phyloP scores from a whole-genome alignment of 2,888 invertebrate genomes.

The Apotomis capreana region DNA sequence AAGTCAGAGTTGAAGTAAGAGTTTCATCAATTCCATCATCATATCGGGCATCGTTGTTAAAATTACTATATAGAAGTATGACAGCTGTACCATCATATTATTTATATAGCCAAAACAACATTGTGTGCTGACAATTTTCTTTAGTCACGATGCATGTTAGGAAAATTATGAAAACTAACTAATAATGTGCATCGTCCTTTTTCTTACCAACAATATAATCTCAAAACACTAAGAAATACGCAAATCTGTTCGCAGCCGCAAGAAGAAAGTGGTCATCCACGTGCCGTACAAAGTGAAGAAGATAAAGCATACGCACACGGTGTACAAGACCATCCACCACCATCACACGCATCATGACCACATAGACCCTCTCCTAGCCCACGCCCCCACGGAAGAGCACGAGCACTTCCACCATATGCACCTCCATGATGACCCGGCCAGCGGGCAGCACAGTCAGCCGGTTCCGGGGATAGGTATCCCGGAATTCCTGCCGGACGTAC shows the following conservation, averaged over 20 bases:
- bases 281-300: constrained; percentile 87
- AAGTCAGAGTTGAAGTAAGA: no score
- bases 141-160: no score
- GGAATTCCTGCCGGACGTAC: constrained; percentile 73
- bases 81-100: no score
- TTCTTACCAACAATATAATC: neutral
- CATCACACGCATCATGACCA: constrained; percentile 73
- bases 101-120: no score
- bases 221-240: neutral
- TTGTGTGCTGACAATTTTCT: no score
- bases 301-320: constrained; percentile 87
- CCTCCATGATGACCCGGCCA: constrained; percentile 61
- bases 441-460: constrained; percentile 68
- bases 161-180: no score
- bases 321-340: constrained; percentile 87
- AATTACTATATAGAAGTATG: no score
- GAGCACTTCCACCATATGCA: constrained; percentile 80
- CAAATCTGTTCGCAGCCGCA: constrained; percentile 66
- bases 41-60: no score
- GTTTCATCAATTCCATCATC: no score
- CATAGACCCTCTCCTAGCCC: constrained; percentile 54
- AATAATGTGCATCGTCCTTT: no score
- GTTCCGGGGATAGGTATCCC: constrained; percentile 70
- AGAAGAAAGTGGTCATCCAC: constrained; percentile 86
- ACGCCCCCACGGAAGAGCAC: constrained; percentile 69